Evolutionary conservation across 2,797 vertebrate species (phyloP).

Genomic region (Crocodylus rhombifer): DNA sequence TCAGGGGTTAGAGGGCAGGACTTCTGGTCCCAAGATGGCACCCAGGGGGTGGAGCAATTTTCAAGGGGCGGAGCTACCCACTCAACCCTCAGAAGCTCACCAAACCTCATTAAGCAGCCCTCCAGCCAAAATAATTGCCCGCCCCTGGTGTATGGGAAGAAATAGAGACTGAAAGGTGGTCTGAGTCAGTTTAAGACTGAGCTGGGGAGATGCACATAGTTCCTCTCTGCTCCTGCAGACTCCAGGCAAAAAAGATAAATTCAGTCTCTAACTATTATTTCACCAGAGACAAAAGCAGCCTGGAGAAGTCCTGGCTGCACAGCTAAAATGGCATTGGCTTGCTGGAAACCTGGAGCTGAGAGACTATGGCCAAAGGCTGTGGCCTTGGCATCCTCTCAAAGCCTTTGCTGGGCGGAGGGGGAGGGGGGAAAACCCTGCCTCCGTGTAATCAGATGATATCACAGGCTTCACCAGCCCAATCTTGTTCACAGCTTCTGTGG

Average conservation of each 20-base stretch:
- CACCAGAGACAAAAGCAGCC: neutral
- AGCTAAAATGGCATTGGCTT: neutral
- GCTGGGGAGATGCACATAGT: neutral
- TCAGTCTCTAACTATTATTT: neutral
- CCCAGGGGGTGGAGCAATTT: too few species aligned
- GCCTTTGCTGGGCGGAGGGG: neutral
- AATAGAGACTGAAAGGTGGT: neutral
- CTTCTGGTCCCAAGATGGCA: too few species aligned
- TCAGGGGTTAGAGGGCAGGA: too few species aligned
- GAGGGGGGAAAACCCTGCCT: neutral
- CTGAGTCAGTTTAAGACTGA: neutral
- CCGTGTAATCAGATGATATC: neutral
- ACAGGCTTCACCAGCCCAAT: neutral
- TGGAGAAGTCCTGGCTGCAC: neutral
- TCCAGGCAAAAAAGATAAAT: neutral
- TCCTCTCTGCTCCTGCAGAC: neutral
- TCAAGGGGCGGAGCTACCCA: too few species aligned
- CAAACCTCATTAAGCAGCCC: too few species aligned
- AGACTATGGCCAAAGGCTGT: fast-evolving
- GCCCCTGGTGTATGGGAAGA: neutral
- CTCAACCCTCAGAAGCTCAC: too few species aligned
- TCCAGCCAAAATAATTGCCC: too few species aligned
- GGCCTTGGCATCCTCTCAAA: neutral
- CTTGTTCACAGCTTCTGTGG: neutral
- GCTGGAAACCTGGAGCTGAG: neutral